These are phyloP conservation scores for Daboia siamensis DNA, from an alignment of 2,113 vertebrate species.

Conservation along the genomic window DNA sequence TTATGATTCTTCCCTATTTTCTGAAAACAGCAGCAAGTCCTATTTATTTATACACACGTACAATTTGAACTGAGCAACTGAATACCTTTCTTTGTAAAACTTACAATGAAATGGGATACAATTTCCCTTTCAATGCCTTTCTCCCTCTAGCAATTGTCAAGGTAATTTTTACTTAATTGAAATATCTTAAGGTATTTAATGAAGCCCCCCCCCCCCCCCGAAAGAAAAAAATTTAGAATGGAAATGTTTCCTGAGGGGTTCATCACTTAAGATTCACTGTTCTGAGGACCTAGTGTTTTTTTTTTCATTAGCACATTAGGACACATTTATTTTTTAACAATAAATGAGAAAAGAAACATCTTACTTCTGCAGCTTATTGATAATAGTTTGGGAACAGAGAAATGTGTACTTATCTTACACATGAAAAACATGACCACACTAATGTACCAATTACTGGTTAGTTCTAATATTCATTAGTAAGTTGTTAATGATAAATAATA, in stretches of 20 bases:
- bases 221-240: slow-evolving; percentile 25
- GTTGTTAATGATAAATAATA: neutral
- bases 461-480: neutral
- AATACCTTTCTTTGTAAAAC: slow-evolving; percentile 39
- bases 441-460: neutral
- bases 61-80: slow-evolving; percentile 39
- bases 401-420: neutral
- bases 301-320: slow-evolving; percentile 3
- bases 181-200: slow-evolving; percentile 23
- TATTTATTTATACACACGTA: neutral
- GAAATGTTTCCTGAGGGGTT: neutral
- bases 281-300: neutral
- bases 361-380: neutral
- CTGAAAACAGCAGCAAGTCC: slow-evolving; percentile 45
- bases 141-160: slow-evolving; percentile 8
- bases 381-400: neutral
- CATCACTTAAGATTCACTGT: neutral
- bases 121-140: slow-evolving; percentile 40
- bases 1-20: slow-evolving; percentile 10
- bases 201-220: too few species aligned
- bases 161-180: slow-evolving; percentile 27
- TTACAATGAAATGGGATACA: slow-evolving; percentile 18
- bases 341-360: neutral
- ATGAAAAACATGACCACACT: neutral
- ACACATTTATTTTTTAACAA: neutral